Evolutionary conservation across 2,113 vertebrate species (phyloP).

Genomic region (Crotalus tigris): DNA sequence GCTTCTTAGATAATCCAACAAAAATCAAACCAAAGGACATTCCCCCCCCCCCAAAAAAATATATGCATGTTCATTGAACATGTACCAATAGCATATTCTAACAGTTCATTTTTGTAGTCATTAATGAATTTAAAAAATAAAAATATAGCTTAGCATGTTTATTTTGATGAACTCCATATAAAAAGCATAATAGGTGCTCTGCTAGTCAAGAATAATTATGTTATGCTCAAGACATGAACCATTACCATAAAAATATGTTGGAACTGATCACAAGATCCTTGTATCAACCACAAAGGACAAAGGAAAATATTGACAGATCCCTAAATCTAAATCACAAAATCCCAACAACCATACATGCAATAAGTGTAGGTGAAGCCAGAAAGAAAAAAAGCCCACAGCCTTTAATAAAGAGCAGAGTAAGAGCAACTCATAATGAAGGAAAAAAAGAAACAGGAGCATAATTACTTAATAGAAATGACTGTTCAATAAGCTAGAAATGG

Average conservation of each 20-base stretch:
- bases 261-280: not conserved
- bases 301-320: not conserved
- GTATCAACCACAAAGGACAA: not conserved
- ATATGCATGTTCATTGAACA: not conserved
- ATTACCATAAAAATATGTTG: not conserved
- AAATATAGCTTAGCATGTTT: not conserved
- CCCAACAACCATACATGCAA: not conserved
- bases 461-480: not conserved
- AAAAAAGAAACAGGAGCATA: not conserved
- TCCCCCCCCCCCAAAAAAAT: fast-evolving
- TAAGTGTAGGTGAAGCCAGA: not conserved
- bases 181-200: not conserved
- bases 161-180: not conserved
- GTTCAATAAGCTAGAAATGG: not conserved
- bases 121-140: not conserved
- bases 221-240: not conserved
- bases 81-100: not conserved
- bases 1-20: not conserved
- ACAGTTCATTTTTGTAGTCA: not conserved
- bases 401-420: not conserved
- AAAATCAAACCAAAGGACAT: not conserved
- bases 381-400: not conserved
- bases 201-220: not conserved
- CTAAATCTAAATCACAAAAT: not conserved
- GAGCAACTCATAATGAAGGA: not conserved